These are phyloP conservation scores for Platycheirus rosarum DNA, from an alignment of 2,888 invertebrate species.

Conservation along the genomic window DNA sequence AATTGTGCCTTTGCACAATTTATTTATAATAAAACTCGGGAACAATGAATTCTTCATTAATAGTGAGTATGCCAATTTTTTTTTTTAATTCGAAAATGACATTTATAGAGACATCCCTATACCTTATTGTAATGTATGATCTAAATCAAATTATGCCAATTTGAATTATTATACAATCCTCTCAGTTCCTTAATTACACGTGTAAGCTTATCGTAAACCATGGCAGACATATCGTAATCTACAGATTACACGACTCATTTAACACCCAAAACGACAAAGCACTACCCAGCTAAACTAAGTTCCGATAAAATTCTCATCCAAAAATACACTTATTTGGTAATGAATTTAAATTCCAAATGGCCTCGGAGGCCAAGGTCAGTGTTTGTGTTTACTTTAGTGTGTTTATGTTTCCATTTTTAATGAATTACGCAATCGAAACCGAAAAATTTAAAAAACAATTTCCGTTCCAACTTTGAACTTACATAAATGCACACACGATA, in stretches of 20 bases:
- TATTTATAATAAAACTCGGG: too few relatives aligned
- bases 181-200: too few relatives aligned
- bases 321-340: constrained; percentile 37
- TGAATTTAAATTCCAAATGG: constrained; percentile 31
- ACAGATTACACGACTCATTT: constrained; percentile 20
- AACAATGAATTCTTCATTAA: too few relatives aligned
- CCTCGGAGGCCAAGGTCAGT: constrained; percentile 39
- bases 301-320: constrained; percentile 9
- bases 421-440: constrained; percentile 42
- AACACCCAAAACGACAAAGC: background rate
- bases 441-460: constrained; percentile 23
- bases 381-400: constrained; percentile 10
- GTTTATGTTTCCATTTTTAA: constrained; percentile 43
- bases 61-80: too few relatives aligned
- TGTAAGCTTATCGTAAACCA: too few relatives aligned
- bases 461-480: background rate
- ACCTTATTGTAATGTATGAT: too few relatives aligned
- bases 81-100: too few relatives aligned
- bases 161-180: too few relatives aligned
- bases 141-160: too few relatives aligned
- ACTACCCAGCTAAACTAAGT: background rate
- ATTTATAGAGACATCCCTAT: too few relatives aligned
- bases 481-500: too few relatives aligned
- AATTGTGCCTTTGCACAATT: too few relatives aligned
- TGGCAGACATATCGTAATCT: background rate